Percentiles rank a stretch among this genome's conserved stretches.
Conservation (phyloP, 2,888 invertebrate genomes). For the Sarcophaga variegata region DNA sequence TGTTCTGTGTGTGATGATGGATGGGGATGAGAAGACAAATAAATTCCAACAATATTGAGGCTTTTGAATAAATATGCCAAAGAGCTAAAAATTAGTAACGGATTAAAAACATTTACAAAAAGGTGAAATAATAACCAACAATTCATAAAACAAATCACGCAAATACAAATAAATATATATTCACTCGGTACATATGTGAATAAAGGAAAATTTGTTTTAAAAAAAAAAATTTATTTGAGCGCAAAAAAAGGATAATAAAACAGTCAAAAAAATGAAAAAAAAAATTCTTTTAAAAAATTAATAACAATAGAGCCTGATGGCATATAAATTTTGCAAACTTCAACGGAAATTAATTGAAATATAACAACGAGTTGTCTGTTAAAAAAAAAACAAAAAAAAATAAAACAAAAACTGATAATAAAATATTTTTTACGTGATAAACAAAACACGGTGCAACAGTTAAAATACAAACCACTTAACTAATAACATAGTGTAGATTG, state of each 20-base stretch:
- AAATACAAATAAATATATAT: not conserved
- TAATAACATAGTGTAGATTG: no score
- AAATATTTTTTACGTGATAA: not conserved
- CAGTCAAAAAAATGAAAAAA: not conserved
- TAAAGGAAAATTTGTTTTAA: not conserved
- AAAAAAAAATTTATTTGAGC: not conserved
- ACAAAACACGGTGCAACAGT: not conserved
- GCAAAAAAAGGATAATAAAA: slow-evolving; percentile 46
- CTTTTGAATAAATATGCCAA: slow-evolving; percentile 57
- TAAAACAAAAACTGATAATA: not conserved
- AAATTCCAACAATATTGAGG: slow-evolving; percentile 48
- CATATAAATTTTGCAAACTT: no score
- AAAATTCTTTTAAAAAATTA: slow-evolving; percentile 28
- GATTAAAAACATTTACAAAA: slow-evolving; percentile 59
- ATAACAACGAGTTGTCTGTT: no score
- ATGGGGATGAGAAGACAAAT: slow-evolving; percentile 1
- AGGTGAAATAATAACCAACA: slow-evolving; percentile 33
- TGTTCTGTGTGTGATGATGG: not conserved
- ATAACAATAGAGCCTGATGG: not conserved
- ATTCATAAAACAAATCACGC: slow-evolving; percentile 14
- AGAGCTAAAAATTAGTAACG: slow-evolving; percentile 60
- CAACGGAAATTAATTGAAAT: no score
- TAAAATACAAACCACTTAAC: no score
- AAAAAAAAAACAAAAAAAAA: no score
- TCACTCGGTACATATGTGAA: no score